phyloP scores from a whole-genome alignment of 2,888 invertebrate genomes.

The Megamerina dolium region DNA sequence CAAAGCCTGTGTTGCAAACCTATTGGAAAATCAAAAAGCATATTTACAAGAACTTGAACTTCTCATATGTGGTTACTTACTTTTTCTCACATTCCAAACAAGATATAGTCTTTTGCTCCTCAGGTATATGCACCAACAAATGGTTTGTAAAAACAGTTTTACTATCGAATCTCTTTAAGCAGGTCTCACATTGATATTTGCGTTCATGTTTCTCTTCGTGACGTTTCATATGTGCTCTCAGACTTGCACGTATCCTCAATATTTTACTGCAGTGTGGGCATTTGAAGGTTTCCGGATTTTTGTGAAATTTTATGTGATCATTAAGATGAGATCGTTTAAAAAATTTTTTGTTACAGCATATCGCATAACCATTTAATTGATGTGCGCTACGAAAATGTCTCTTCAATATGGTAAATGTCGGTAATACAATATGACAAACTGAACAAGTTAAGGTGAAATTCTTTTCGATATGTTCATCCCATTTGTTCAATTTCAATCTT shows the following conservation, averaged over 20 bases:
- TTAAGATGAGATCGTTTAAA: conserved; percentile 35
- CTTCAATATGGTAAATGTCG: conserved; percentile 15
- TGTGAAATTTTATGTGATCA: no score
- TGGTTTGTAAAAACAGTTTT: conserved; percentile 33
- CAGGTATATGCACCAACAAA: conserved; percentile 38
- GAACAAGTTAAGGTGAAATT: conserved; percentile 16
- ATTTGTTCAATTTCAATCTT: no score
- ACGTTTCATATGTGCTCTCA: conserved; percentile 35
- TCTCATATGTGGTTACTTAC: no score
- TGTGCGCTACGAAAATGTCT: conserved; percentile 17
- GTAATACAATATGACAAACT: conserved; percentile 11
- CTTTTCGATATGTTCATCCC: conserved; percentile 19
- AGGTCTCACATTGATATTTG: conserved; percentile 36
- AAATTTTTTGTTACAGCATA: conserved; percentile 42
- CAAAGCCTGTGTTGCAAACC: conserved; percentile 36
- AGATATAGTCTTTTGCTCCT: conserved; percentile 32
- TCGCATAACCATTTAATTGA: conserved; percentile 35
- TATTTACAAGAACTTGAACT: no score
- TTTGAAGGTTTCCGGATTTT: conserved; percentile 43
- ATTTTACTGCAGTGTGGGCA: conserved; percentile 36
- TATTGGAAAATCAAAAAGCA: no score
- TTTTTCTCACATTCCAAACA: conserved; percentile 33
- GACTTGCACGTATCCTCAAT: conserved; percentile 32
- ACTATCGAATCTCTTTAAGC: conserved; percentile 39
- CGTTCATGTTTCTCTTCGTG: conserved; percentile 34